phyloP scores from a whole-genome alignment of 2,113 vertebrate genomes.

The Tringa solitaria region DNA sequence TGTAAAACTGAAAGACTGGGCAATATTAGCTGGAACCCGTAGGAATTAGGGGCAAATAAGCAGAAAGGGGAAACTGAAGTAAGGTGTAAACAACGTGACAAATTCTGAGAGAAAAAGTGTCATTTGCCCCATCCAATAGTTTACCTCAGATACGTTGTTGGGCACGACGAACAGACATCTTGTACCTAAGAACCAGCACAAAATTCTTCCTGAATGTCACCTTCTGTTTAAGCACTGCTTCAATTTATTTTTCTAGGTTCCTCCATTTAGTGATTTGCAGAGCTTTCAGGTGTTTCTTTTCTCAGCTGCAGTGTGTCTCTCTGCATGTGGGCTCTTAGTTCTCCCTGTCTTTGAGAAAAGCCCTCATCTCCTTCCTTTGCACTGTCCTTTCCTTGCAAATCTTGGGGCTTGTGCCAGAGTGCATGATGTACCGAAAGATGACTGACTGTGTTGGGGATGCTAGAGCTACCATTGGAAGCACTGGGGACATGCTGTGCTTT shows the following conservation, averaged over 20 bases:
- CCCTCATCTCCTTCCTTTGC: background rate
- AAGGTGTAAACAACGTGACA: background rate
- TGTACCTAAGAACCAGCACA: background rate
- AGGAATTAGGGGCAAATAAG: background rate
- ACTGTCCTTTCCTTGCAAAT: background rate
- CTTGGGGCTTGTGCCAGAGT: background rate
- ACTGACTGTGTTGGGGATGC: background rate
- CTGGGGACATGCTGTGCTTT: background rate
- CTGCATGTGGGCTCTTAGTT: background rate
- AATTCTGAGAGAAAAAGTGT: background rate
- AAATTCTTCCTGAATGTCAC: background rate
- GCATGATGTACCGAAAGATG: rapidly evolving
- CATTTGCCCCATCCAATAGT: background rate
- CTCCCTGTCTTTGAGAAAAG: background rate
- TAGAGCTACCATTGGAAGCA: rapidly evolving
- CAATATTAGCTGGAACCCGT: background rate
- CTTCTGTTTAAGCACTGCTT: background rate
- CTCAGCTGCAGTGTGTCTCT: rapidly evolving
- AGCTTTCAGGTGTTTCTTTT: background rate
- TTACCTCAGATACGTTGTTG: background rate
- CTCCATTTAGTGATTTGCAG: background rate
- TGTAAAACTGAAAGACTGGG: background rate
- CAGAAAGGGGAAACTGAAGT: background rate
- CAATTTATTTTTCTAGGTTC: background rate
- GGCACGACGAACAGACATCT: background rate